Evolutionary conservation across 2,113 vertebrate genomes (phyloP).

Genomic region (Lethenteron camtschaticum): DNA sequence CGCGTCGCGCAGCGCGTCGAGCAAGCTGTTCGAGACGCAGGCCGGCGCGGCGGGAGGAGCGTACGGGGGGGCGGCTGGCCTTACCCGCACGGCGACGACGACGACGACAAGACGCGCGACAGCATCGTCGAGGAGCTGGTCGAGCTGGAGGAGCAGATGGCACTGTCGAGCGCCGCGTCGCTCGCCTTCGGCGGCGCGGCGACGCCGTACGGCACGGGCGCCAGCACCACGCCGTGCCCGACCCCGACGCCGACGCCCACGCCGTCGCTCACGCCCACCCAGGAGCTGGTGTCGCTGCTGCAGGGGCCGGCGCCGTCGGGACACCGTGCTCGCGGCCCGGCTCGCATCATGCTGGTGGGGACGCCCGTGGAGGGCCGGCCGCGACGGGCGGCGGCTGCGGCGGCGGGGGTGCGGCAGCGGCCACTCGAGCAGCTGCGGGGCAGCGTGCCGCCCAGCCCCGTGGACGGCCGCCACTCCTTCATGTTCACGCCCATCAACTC

Average conservation of each 20-base stretch:
- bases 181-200: no score
- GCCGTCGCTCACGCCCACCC: not conserved
- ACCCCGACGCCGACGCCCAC: not conserved
- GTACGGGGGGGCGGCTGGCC: no score
- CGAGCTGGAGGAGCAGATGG: no score
- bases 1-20: no score
- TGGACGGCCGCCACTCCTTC: conserved; percentile 1
- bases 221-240: no score
- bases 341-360: not conserved
- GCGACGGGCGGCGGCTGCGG: not conserved
- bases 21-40: no score
- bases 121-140: no score
- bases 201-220: no score
- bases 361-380: not conserved
- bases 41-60: no score
- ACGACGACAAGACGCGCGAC: no score
- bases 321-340: not conserved
- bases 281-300: not conserved
- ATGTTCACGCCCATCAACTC: conserved; percentile 3
- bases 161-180: no score
- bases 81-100: no score
- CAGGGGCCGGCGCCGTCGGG: not conserved
- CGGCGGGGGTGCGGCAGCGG: not conserved
- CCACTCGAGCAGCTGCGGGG: not conserved
- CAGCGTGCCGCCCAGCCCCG: conserved; percentile 3